These are phyloP conservation scores for Cylloceria caligata DNA, from an alignment of 2,888 invertebrate genomes.

Conservation along the genomic window DNA sequence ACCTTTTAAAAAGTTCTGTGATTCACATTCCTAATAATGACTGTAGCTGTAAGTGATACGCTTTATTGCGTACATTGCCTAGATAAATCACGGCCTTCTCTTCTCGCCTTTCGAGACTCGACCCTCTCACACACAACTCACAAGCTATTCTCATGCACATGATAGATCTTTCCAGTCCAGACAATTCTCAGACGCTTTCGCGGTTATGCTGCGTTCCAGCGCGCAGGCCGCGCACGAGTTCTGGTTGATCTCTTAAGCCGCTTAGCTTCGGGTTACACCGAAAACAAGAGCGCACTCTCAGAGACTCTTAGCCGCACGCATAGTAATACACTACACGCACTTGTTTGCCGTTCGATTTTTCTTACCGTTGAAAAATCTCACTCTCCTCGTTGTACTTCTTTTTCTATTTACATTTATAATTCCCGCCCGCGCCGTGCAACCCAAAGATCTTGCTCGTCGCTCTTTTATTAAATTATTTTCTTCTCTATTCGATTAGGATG, in stretches of 20 bases:
- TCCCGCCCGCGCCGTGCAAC: constrained; percentile 6
- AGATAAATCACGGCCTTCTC: constrained; percentile 12
- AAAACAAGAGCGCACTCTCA: constrained; percentile 83
- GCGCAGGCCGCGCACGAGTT: constrained; percentile 74
- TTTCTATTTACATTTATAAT: constrained; percentile 23
- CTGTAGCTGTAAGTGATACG: neutral
- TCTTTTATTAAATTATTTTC: constrained; percentile 12
- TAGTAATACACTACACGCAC: constrained; percentile 71
- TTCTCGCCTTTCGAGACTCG: constrained; percentile 36
- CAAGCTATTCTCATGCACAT: constrained; percentile 48
- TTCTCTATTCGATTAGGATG: constrained; percentile 29
- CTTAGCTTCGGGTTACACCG: constrained; percentile 85
- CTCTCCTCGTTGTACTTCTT: neutral
- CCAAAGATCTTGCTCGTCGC: neutral
- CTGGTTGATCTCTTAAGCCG: constrained; percentile 84
- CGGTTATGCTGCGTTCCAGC: constrained; percentile 37
- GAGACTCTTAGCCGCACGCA: constrained; percentile 78
- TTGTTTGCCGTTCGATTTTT: constrained; percentile 79
- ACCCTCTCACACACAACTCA: constrained; percentile 37
- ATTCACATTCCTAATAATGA: neutral
- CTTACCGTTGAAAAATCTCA: constrained; percentile 45
- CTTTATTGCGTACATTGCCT: neutral
- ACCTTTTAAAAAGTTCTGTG: neutral
- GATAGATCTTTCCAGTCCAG: constrained; percentile 49
- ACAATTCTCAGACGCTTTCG: constrained; percentile 69